These are phyloP conservation scores for Eilema depressum DNA, from an alignment of 2,888 invertebrate species.

Conservation along the genomic window DNA sequence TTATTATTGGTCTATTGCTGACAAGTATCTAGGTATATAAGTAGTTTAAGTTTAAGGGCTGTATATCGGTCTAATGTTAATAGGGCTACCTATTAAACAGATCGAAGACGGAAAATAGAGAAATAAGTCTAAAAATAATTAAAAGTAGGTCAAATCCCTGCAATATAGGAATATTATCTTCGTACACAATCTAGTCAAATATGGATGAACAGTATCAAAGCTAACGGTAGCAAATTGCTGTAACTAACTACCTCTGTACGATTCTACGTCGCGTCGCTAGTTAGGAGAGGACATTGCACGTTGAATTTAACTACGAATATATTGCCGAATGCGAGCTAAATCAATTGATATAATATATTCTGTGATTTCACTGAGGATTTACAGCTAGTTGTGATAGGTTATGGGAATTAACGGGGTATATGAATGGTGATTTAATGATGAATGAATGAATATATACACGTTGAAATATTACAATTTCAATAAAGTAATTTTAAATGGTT, in stretches of 20 bases:
- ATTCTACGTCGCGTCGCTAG: constrained; percentile 4
- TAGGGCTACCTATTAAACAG: no score
- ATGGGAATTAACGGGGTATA: not conserved
- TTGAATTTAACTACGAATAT: not conserved
- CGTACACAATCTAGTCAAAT: not conserved
- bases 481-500: no score
- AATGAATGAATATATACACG: no score
- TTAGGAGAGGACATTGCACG: not conserved
- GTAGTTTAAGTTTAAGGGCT: no score
- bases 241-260: constrained; percentile 1
- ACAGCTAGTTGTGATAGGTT: not conserved
- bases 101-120: no score
- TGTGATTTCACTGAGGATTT: not conserved
- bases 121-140: no score
- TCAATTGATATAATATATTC: not conserved
- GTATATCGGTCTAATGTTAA: no score
- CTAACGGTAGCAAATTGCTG: not conserved
- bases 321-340: not conserved
- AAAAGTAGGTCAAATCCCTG: not conserved
- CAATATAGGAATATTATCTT: not conserved
- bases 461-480: no score
- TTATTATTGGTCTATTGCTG: not conserved
- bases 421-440: not conserved
- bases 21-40: no score
- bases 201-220: not conserved